Base-by-base conservation (phyloP, 1,140 invertebrate species). In the Psix sp. region DNA sequence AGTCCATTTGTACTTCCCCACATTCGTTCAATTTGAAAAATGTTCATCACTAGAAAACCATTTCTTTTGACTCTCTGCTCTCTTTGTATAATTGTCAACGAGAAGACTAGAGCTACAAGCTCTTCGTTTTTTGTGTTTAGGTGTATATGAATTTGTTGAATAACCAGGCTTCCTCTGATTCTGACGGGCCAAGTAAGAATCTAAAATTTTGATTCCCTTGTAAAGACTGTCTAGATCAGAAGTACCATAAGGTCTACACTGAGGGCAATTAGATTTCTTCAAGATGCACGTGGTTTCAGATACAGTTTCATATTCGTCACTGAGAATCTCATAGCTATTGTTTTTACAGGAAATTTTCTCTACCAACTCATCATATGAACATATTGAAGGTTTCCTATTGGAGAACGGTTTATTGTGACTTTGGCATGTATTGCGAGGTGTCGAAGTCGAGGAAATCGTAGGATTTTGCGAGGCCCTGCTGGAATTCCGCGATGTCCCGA, bases 121-220 rank as follows among this genome's bases (percentile, higher is more conserved):
- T 7, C 49, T 57, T 16, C 10, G 17, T 11, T 66, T 66, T 11
- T 66, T 71, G 20, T 82, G 77, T 33, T 48, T 76, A 0, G 80
- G 78, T 0, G 80, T 80, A n/a, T 77, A 48, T 2, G 77, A 40
- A 15, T 79, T 70, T 16, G 29, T 35, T 2, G 31, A 18, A 10
- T 60, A 60, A 20, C 17, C 52, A 5, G 65, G 9, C 1, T 1
- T 5, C 9, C 45, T 43, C 0, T 42, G 51, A 17, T 31, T 74
- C 5, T 74, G 75, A 17, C 36, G 74, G 0, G 78, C 79, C 3
- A 86, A 24, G 24, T 82, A 86, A 1, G 66, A 74, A 33, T 87
- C 85, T 0, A 87, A 46, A 5, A 78, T 60, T 18, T 74, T 80
- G 11, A 85, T 82, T 5, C 80, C 77, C 14, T 86, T 81, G 38